Percentiles rank a stretch among this genome's conserved stretches.
Evolutionary conservation across 2,888 invertebrate genomes (phyloP).

Genomic region (Heliothis peltigera): DNA sequence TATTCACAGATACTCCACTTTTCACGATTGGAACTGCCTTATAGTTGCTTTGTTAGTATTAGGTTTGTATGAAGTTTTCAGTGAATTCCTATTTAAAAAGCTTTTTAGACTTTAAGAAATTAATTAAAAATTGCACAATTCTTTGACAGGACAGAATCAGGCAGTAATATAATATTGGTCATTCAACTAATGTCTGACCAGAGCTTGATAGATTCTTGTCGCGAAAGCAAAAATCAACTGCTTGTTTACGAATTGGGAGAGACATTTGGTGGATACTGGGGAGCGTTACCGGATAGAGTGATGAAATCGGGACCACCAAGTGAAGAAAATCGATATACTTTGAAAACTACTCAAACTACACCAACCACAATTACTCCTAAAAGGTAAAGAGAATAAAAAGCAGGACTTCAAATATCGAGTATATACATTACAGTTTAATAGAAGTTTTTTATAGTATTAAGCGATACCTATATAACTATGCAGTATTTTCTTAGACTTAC

Average conservation of each 20-base stretch:
- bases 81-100: too few relatives aligned
- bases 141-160: constrained; percentile 76
- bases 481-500: too few relatives aligned
- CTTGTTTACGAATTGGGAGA: constrained; percentile 81
- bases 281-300: constrained; percentile 72
- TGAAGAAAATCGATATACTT: constrained; percentile 67
- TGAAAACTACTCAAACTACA: constrained; percentile 65
- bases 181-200: constrained; percentile 67
- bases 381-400: constrained; percentile 31
- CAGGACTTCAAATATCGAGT: too few relatives aligned
- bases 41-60: constrained; percentile 80
- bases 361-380: constrained; percentile 37
- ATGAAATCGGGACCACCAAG: constrained; percentile 51
- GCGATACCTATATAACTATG: too few relatives aligned
- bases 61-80: constrained; percentile 67
- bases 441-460: too few relatives aligned
- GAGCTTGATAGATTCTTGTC: constrained; percentile 67
- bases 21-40: constrained; percentile 77
- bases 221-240: constrained; percentile 69
- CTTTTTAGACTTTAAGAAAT: too few relatives aligned
- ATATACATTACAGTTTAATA: too few relatives aligned
- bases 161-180: constrained; percentile 81
- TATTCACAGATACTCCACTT: constrained; percentile 80
- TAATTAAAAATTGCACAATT: background rate
- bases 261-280: constrained; percentile 86